Evolutionary conservation across 2,888 invertebrate genomes (phyloP), one percentile per base, ranked within the genome.

Genomic region (Myopa testacea): DNA sequence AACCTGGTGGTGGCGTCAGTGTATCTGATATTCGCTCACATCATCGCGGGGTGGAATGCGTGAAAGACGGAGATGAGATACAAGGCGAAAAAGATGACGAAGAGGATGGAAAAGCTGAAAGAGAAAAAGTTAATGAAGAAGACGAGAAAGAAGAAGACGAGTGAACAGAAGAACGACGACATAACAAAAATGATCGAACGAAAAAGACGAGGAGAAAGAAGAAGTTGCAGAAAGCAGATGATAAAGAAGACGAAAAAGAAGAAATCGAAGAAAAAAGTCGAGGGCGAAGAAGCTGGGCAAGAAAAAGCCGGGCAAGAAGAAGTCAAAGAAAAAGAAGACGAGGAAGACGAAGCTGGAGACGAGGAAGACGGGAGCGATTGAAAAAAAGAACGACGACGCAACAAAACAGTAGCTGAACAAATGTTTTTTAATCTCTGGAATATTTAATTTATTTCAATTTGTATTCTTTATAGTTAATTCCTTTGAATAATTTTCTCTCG

Each of bases 11-110:
- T 94, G 0, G 91, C 93, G 0, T 93, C 93, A 0, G 88, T 90
- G 0, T 96, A 95, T 85, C 89, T 95, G 5, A 85, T 95, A 63
- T 75, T 95, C 0, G 93, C 93, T 75, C 95, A 95, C 84, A 92
- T 93, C 5, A 52, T 50, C 16, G 77, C 75, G 37, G 34, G 78
- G 2, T 83, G 83, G 83, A 80, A 81, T 60, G 81, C 14, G 50
- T n/a, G 26, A 5, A 40, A 37, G 34, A 71, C n/a, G 45, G 1
- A 19, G 45, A 10, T 65, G 10, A 45, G 6, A 8, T 26, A 34
- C 14, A 34, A 65, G 4, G 12, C 37, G 16, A 19, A 8, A 26
- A 16, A 65, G 16, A 16, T 1, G 34, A 34, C 19, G 34, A 6
- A 19, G 5, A 60, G n/a, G 12, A 34, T 4, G 10, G 10, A 12